Conservation (phyloP, 2,888 invertebrate species). For the Spilarctia lutea region DNA sequence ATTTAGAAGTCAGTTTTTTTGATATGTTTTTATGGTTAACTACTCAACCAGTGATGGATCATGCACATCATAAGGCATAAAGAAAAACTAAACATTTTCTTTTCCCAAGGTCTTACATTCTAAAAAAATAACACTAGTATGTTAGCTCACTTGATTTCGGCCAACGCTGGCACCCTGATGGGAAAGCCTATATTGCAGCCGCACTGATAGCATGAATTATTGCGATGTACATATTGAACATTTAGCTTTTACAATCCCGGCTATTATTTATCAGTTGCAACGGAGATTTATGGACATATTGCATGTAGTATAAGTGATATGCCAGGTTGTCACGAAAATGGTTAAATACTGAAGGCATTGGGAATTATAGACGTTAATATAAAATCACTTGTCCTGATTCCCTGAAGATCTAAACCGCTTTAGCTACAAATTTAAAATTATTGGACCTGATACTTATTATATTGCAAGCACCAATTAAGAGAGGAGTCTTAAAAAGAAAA, state of each 20-base stretch:
- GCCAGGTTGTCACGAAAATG: neutral
- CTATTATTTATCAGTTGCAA: neutral
- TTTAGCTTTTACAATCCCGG: neutral
- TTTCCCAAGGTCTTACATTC: no score
- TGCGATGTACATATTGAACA: neutral
- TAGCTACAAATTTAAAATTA: no score
- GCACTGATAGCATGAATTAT: neutral
- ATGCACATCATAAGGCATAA: neutral
- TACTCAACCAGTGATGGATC: neutral
- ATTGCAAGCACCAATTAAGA: no score
- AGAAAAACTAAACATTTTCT: no score
- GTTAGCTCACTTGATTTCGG: neutral
- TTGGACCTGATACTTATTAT: no score
- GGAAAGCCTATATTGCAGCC: neutral
- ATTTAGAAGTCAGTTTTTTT: no score
- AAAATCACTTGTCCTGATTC: no score
- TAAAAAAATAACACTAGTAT: no score
- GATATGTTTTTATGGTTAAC: neutral
- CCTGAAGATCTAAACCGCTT: no score
- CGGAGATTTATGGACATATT: neutral
- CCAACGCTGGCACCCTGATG: neutral
- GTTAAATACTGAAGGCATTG: no score
- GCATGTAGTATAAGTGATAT: neutral
- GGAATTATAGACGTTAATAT: no score
- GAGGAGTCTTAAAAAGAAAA: no score